These are phyloP conservation scores for Pherbina coryleti DNA, from an alignment of 2,888 invertebrate genomes.

Conservation along the genomic window DNA sequence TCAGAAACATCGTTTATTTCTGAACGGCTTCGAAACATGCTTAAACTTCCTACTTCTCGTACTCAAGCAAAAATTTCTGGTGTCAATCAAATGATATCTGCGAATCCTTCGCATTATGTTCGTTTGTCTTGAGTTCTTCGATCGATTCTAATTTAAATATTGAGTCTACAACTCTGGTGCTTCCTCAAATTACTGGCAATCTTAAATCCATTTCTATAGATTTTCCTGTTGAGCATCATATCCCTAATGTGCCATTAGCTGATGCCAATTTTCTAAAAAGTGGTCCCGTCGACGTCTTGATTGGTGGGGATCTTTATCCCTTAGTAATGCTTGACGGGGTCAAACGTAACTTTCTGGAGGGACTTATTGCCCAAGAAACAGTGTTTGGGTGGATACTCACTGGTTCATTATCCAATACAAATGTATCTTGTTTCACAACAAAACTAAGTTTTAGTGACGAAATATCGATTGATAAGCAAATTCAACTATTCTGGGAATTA, in stretches of 20 bases:
- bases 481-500: too few species aligned
- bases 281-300: too few species aligned
- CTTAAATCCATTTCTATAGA: background rate
- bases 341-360: background rate
- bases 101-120: too few species aligned
- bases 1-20: constrained; percentile 28
- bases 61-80: too few species aligned
- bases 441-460: too few species aligned
- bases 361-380: background rate
- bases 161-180: background rate
- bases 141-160: background rate
- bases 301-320: background rate
- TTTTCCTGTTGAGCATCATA: too few species aligned
- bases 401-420: too few species aligned
- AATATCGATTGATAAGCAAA: too few species aligned
- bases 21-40: constrained; percentile 21
- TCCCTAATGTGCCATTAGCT: too few species aligned
- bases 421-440: background rate
- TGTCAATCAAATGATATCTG: too few species aligned
- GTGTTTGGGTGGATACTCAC: too few species aligned
- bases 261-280: too few species aligned
- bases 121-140: background rate
- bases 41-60: background rate
- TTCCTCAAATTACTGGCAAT: background rate
- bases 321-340: background rate